phyloP scores from a whole-genome alignment of 1,140 invertebrate species.

The Sweltsa coloradensis region DNA sequence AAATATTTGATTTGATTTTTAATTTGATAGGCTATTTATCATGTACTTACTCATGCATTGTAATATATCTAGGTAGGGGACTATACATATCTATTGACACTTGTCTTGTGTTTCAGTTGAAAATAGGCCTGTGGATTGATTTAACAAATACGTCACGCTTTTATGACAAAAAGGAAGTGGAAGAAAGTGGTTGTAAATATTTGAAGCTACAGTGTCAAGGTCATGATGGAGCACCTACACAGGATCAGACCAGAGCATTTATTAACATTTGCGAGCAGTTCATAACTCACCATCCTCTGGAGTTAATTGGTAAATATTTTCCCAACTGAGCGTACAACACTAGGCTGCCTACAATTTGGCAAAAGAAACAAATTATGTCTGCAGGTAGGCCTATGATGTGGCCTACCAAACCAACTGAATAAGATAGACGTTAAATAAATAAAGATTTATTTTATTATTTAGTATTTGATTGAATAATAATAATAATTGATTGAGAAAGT shows the following conservation, averaged over 20 bases:
- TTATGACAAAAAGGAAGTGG: slow-evolving; percentile 71
- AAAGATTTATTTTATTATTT: too few species aligned
- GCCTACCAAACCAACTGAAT: too few species aligned
- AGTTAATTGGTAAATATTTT: slow-evolving; percentile 48
- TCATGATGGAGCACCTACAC: slow-evolving; percentile 64
- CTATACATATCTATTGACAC: neutral
- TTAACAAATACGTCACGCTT: slow-evolving; percentile 90
- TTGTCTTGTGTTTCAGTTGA: slow-evolving; percentile 49
- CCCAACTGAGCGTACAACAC: neutral
- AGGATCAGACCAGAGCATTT: slow-evolving; percentile 67
- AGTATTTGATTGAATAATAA: too few species aligned
- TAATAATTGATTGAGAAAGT: too few species aligned
- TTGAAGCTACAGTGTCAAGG: slow-evolving; percentile 79
- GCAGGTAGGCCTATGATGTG: too few species aligned
- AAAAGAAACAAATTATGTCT: too few species aligned
- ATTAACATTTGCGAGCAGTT: slow-evolving; percentile 66
- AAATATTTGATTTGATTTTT: too few species aligned
- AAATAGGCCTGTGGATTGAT: slow-evolving; percentile 91
- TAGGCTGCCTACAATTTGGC: too few species aligned
- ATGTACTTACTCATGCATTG: neutral
- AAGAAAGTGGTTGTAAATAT: slow-evolving; percentile 62
- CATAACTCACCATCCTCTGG: slow-evolving; percentile 61
- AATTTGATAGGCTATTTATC: too few species aligned
- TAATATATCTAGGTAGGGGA: neutral
- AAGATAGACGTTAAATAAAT: too few species aligned